phyloP scores from a whole-genome alignment of 2,797 vertebrate species.

The Harpagifer antarcticus region DNA sequence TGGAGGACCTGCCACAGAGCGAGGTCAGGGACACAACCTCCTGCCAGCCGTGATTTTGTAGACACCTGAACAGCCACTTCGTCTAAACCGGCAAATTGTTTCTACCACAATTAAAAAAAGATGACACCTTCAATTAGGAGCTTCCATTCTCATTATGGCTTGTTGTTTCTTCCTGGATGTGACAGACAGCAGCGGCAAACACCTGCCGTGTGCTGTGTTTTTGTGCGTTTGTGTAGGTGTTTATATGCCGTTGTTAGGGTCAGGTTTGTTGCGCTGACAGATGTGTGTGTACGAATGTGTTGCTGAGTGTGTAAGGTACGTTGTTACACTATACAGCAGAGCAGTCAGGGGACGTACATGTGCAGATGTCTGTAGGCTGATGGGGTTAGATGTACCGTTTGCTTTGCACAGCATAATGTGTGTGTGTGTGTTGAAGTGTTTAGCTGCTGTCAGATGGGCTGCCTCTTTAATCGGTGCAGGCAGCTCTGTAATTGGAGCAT shows the following conservation, averaged over 20 bases:
- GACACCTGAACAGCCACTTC: constrained; percentile 44
- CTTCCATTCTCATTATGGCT: constrained; percentile 68
- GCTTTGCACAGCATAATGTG: constrained; percentile 2
- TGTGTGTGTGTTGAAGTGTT: constrained; percentile 47
- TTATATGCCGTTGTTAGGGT: constrained; percentile 15
- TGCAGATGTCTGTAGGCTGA: constrained; percentile 32
- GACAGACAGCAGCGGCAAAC: constrained; percentile 56
- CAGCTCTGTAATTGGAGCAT: constrained; percentile 77
- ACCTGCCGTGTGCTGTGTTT: constrained; percentile 37
- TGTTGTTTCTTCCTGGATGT: constrained; percentile 52
- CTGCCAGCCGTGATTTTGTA: constrained; percentile 12
- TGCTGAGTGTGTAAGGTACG: constrained; percentile 35
- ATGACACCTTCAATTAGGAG: constrained; percentile 73
- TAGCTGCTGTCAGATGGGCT: constrained; percentile 64
- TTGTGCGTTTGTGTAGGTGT: constrained; percentile 8
- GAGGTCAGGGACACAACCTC: constrained; percentile 30
- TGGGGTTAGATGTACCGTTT: constrained; percentile 48
- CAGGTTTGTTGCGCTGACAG: constrained; percentile 28
- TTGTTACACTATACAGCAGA: constrained; percentile 28
- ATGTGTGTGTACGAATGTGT: constrained; percentile 19
- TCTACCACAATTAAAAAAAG: constrained; percentile 68
- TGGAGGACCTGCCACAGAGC: neutral
- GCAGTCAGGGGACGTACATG: constrained; percentile 27
- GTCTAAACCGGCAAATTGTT: constrained; percentile 68
- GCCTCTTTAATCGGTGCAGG: constrained; percentile 76